phyloP scores from a whole-genome alignment of 2,888 invertebrate genomes.

The Rhorus exstirpatorius region DNA sequence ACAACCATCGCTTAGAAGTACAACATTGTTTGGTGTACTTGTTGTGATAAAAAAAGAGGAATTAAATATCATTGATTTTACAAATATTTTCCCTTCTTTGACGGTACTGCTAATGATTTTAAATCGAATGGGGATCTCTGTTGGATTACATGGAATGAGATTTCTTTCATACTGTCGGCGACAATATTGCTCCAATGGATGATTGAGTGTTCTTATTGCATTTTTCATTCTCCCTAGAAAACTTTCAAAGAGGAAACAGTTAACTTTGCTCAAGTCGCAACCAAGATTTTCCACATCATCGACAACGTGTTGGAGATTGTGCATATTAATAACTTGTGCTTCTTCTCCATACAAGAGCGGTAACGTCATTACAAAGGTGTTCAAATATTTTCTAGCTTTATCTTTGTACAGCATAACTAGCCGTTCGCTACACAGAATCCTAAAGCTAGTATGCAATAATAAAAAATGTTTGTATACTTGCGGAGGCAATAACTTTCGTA shows the following conservation, averaged over 20 bases:
- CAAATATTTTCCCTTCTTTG: no score
- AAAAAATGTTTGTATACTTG: conserved; percentile 51
- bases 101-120: no score
- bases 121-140: conserved; percentile 2
- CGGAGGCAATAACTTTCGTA: conserved; percentile 29
- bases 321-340: conserved; percentile 47
- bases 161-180: conserved; percentile 21
- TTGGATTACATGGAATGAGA: not conserved
- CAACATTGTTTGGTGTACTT: conserved; percentile 41
- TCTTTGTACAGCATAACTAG: conserved; percentile 7
- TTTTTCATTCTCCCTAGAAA: conserved; percentile 42
- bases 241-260: conserved; percentile 55
- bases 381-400: conserved; percentile 30
- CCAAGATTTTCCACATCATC: conserved; percentile 31
- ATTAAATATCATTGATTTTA: conserved; percentile 8
- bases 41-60: not conserved
- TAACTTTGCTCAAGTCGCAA: conserved; percentile 51
- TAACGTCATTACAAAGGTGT: not conserved
- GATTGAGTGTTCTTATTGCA: conserved; percentile 35
- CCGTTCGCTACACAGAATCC: conserved; percentile 40
- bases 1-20: conserved; percentile 25
- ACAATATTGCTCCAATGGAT: conserved; percentile 32
- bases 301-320: conserved; percentile 42
- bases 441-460: conserved; percentile 27
- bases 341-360: conserved; percentile 39